These are phyloP conservation scores for Agrotis exclamationis DNA, from an alignment of 2,888 invertebrate genomes.

Conservation along the genomic window DNA sequence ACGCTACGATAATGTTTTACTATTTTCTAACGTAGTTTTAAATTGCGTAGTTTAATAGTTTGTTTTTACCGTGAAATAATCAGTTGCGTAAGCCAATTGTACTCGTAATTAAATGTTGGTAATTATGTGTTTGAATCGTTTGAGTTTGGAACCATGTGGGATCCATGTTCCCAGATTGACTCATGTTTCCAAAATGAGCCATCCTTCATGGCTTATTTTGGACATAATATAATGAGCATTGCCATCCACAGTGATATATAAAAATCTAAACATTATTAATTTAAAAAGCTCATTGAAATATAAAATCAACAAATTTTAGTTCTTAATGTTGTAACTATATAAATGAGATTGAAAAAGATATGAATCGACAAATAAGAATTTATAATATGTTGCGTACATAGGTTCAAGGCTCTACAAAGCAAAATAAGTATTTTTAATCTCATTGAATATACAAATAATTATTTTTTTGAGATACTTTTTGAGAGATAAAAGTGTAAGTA, in stretches of 20 bases:
- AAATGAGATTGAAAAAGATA: constrained; percentile 14
- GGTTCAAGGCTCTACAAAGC: neutral
- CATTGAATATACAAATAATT: neutral
- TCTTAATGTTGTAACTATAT: neutral
- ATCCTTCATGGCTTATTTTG: no score
- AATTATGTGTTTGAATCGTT: no score
- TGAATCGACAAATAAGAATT: constrained; percentile 13
- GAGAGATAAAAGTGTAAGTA: neutral
- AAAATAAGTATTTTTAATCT: neutral
- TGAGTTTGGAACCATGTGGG: no score
- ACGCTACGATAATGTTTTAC: neutral
- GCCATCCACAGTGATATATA: no score
- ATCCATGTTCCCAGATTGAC: no score
- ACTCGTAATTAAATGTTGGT: no score
- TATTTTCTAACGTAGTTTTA: neutral
- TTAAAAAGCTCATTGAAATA: neutral
- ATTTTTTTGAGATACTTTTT: neutral
- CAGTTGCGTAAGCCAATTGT: no score
- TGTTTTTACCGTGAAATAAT: neutral
- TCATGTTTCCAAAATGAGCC: no score
- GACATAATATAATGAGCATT: no score
- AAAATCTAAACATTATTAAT: no score
- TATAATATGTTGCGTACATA: neutral
- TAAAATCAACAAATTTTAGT: neutral
- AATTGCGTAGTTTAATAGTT: neutral